Base-by-base conservation (phyloP, 2,113 vertebrate genomes). In the Mixornis gularis region DNA sequence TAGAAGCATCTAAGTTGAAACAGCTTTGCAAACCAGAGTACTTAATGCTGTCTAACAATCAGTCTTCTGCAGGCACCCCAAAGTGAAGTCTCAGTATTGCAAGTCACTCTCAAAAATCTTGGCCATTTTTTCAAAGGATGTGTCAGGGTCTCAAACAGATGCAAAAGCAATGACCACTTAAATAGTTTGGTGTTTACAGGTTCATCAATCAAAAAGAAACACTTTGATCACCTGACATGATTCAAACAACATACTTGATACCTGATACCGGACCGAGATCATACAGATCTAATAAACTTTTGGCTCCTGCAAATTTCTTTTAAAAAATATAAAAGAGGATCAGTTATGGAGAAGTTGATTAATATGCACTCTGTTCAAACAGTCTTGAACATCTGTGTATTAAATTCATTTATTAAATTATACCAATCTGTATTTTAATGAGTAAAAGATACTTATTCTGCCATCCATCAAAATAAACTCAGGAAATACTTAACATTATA, bases 401-500 rank as follows among this genome's bases (percentile, higher is more conserved):
- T 98, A 98, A 97, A 98, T 98, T 97, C 97, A 97, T 98, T 98
- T 98, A 98, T 98, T 98, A 98, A 98, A 98, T 98, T 98, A 98
- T 98, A 98, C 97, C 98, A 98, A 98, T 98, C 98, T 98, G 98
- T 97, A 98, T 97, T 98, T 98, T 98, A 98, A 98, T 98, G 98
- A 98, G 97, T 98, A 97, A 98, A 97, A 98, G 98, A 98, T 98
- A 98, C 97, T 98, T 97, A 98, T 96, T 97, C 97, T 98, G 97
- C 98, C 97, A 98, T 98, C 98, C 97, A 98, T 98, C 98, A 98
- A 98, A 98, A 98, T 97, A 98, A 98, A 97, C 98, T 98, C 98
- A 98, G 98, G 98, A 98, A 98, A 98, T 98, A 98, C 98, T 98
- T 98, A 97, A 97, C 97, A 97, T 98, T 98, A 98, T 98, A 98